A percentile compares a stretch with the other conserved stretches of the same genome.
Conservation (phyloP, 2,797 vertebrate species). For the Sus cebifrons region DNA sequence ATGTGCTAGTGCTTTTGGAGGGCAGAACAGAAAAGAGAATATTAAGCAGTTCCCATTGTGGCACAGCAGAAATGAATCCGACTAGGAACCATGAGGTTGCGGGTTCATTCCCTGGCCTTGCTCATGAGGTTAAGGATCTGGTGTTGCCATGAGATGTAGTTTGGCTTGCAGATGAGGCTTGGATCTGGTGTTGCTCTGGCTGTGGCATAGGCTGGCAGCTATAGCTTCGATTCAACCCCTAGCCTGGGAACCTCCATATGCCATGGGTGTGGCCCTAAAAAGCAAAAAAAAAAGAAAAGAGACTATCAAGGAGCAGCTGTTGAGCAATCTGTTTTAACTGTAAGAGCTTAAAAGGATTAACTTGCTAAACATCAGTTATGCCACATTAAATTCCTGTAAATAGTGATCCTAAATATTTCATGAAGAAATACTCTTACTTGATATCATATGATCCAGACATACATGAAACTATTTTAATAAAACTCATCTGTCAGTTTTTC, state of each 20-base stretch:
- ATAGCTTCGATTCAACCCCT: no score
- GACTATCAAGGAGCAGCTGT: background rate
- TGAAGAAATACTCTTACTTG: background rate
- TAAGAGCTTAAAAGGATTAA: background rate
- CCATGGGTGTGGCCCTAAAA: no score
- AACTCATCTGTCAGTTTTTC: background rate
- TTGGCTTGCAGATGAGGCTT: no score
- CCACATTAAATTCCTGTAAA: background rate
- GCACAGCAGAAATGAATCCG: no score
- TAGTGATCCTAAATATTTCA: background rate
- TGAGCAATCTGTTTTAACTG: constrained; percentile 41
- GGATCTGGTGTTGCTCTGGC: no score
- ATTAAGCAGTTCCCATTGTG: background rate
- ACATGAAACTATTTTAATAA: background rate
- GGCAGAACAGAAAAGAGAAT: background rate
- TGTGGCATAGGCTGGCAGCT: no score
- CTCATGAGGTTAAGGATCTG: no score
- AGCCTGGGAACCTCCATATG: no score
- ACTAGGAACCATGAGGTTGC: no score
- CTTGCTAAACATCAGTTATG: background rate
- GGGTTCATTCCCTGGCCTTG: no score
- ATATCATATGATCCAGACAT: background rate
- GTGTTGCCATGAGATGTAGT: no score
- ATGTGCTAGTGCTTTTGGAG: background rate
- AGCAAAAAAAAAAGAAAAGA: background rate